Base-by-base conservation (phyloP, 2,113 vertebrate species). In the Struthio camelus region DNA sequence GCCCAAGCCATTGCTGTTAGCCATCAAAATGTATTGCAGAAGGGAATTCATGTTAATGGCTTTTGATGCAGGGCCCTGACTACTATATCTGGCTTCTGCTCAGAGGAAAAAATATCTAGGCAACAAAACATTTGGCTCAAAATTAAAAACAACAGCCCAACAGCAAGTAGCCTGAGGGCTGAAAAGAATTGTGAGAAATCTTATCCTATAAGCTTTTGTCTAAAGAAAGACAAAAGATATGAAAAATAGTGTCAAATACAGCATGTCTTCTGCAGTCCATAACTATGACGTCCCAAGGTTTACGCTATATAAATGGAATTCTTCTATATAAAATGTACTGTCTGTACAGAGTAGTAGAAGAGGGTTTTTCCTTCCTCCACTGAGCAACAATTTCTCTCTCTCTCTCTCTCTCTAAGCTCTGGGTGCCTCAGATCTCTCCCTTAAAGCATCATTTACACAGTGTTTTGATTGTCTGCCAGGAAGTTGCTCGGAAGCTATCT, bases 111-210 rank as follows among this genome's bases (percentile, higher is more conserved):
- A 40, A 94, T 84, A 94, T 54, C 93, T 79, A 95, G 73, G 91
- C 93, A 94, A 94, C 93, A 87, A 93, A 94, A 88, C 51, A 8
- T 92, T 96, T 86, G 76, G 64, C 64, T 96, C 38, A 88, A 95
- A 62, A 5, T 65, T 72, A 32, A 85, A 80, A 95, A n/a, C 20
- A 77, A 30, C 40, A n/a, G 20, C 7, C 15, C 53, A 80, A 80
- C 54, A 53, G 38, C 20, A 80, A 86, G 40, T 70, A 78, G 59
- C 88, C 54, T 80, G 54, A 77, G 91, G 72, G 76, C 46, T 0
- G 1, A 86, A 93, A 90, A 4, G 62, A 88, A 71, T 70, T 64
- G 32, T 75, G 40, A 88, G 82, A 72, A 24, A 79, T 75, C 23
- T 93, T 86, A 71, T 86, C 25, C 25, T 38, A 56, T 70, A 81